Percentiles rank a stretch among this genome's conserved stretches.
Conservation (phyloP, 1,140 invertebrate genomes). For the Neomicropteryx cornuta region DNA sequence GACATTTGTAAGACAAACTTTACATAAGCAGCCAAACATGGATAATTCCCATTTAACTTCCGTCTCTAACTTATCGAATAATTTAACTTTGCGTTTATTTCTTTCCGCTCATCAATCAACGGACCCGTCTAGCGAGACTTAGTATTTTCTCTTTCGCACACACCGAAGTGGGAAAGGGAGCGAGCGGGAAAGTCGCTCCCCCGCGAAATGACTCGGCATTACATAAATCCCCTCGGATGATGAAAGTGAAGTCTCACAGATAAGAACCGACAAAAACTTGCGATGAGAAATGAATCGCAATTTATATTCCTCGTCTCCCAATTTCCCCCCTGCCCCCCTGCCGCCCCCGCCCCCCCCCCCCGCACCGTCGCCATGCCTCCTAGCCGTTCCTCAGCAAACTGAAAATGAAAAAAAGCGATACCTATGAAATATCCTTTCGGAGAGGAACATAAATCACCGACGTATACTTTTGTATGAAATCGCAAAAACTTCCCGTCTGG, state of each 20-base stretch:
- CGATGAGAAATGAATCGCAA: conserved; percentile 46
- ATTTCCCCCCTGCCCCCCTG: conserved; percentile 13
- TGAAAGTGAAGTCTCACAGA: conserved; percentile 47
- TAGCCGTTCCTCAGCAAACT: not conserved
- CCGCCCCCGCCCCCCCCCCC: conserved; percentile 12
- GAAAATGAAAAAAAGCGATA: too few species aligned
- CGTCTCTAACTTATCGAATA: conserved; percentile 46
- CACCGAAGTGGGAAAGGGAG: conserved; percentile 2
- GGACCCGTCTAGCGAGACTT: too few species aligned
- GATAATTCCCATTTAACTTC: conserved; percentile 46
- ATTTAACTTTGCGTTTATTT: conserved; percentile 47
- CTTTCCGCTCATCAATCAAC: conserved; percentile 45
- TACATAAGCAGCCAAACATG: conserved; percentile 36
- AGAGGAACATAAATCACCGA: conserved; percentile 18
- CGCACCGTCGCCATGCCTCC: conserved; percentile 6
- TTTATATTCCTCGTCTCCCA: conserved; percentile 34
- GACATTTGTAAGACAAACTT: conserved; percentile 36
- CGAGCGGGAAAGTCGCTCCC: conserved; percentile 33
- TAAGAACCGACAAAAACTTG: conserved; percentile 46
- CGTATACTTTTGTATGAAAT: conserved; percentile 20
- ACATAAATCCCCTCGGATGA: conserved; percentile 45
- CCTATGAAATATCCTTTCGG: conserved; percentile 15
- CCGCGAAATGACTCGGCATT: conserved; percentile 46
- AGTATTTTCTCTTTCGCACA: too few species aligned
- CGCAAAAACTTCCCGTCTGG: conserved; percentile 15